Base-by-base conservation (phyloP, 2,797 vertebrate species). In the Leptodactylus fallax region DNA sequence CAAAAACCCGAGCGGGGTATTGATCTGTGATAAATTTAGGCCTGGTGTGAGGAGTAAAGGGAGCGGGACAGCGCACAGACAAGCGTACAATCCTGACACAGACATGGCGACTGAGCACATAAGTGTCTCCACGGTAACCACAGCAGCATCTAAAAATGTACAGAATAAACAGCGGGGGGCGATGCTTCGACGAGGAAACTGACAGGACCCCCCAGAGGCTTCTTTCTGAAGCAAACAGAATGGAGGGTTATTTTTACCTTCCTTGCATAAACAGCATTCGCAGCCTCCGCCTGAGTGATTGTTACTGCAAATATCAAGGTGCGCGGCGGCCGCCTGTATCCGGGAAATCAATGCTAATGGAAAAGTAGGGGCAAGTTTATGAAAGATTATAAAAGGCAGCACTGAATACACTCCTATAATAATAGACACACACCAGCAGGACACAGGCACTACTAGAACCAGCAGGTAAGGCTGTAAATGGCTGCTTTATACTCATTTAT, bases 221-320 rank as follows among this genome's bases (percentile, higher is more conserved):
- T 19, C 25, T 47, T 72, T 77, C 83, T 78, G 51, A 56, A 27
- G 71, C 25, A 85, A 79, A 36, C 16, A 67, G 61, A 58, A 78
- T 69, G 72, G 25, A 67, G 8, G 60, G 83, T 56, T 89, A 89
- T 89, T 86, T 89, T 86, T 89, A 86, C 71, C 82, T 72, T 76
- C 21, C 23, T 72, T 13, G 27, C 47, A 69, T 79, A 84, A 84
- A 84, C 47, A 36, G 36, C 36, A 72, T 27, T 77, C 71, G 77
- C 67, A 67, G 72, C 72, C 36, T 69, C 61, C 53, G 25, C 17
- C 74, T 67, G 21, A 55, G 6, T 6, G 83, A 82, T 78, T 72
- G 76, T 81, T 88, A 81, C 85, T 67, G 51, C 27, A 53, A 77
- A n/a, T 60, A 89, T 47, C 65, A 81, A 78, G 19, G 27, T 19